A percentile compares a stretch with the other conserved stretches of the same genome.
Evolutionary conservation across 1,140 invertebrate genomes (phyloP).

Genomic region (Euura lappo): DNA sequence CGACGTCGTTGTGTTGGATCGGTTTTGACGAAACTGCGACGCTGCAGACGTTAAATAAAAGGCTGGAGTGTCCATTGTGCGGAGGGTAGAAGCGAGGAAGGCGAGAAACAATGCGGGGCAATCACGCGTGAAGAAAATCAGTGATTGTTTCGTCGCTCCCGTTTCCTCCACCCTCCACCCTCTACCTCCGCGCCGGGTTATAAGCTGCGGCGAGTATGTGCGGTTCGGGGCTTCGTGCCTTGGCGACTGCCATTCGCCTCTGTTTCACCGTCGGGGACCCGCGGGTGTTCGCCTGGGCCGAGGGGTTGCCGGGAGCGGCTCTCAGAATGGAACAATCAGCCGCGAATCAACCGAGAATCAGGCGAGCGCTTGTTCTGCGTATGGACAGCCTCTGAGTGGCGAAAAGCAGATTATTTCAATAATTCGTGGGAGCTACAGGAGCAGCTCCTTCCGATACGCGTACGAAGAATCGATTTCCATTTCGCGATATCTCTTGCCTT

Average conservation of each 20-base stretch:
- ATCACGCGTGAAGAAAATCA: constrained; percentile 56
- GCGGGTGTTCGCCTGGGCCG: neutral
- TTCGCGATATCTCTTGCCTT: too few species aligned
- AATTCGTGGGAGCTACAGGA: constrained; percentile 33
- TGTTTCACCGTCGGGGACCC: constrained; percentile 1
- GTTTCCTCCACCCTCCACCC: too few species aligned
- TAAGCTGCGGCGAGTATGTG: constrained; percentile 20
- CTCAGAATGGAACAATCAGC: constrained; percentile 62
- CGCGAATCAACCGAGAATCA: constrained; percentile 61
- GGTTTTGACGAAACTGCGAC: too few species aligned
- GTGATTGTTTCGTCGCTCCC: constrained; percentile 47
- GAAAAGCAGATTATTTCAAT: constrained; percentile 57
- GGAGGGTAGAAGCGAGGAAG: neutral
- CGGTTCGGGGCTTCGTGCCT: neutral
- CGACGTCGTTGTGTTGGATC: too few species aligned
- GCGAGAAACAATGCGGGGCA: constrained; percentile 50
- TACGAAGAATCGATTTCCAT: too few species aligned
- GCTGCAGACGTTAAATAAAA: too few species aligned
- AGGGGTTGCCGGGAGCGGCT: constrained; percentile 37
- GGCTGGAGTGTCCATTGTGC: neutral
- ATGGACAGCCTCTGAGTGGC: constrained; percentile 22
- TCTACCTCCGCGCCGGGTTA: neutral
- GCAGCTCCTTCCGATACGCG: too few species aligned
- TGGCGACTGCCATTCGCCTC: neutral
- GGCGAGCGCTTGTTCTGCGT: constrained; percentile 59